A percentile compares a stretch with the other conserved stretches of the same genome.
These are phyloP conservation scores for Drosophila equinoxialis DNA, from an alignment of 1,140 invertebrate species.

Conservation along the genomic window DNA sequence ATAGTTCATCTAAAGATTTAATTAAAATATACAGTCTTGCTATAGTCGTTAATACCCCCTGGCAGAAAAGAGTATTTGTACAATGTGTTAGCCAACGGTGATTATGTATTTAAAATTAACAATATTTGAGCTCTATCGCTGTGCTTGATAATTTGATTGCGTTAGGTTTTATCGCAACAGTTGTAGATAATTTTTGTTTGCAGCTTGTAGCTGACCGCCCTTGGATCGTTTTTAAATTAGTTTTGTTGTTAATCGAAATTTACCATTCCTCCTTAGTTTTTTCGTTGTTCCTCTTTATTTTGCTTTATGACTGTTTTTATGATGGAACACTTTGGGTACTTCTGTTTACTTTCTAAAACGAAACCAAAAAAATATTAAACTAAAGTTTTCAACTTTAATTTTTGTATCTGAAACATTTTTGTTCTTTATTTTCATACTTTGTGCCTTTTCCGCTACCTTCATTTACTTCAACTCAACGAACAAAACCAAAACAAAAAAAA, in stretches of 20 bases:
- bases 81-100: neutral
- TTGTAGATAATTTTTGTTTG: slow-evolving; percentile 5
- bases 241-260: neutral
- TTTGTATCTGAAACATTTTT: slow-evolving; percentile 64
- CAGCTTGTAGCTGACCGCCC: neutral
- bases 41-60: neutral
- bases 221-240: neutral
- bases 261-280: neutral
- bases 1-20: no score
- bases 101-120: slow-evolving; percentile 3
- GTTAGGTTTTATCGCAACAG: slow-evolving; percentile 3
- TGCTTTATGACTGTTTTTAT: neutral
- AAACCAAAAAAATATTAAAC: neutral
- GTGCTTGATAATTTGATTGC: neutral
- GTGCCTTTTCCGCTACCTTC: slow-evolving; percentile 47
- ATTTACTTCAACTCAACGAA: slow-evolving; percentile 48
- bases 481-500: slow-evolving; percentile 22
- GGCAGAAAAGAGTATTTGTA: neutral
- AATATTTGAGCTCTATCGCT: slow-evolving; percentile 2
- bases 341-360: slow-evolving; percentile 3
- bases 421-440: slow-evolving; percentile 78
- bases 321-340: neutral
- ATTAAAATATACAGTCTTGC: no score
- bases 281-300: neutral
- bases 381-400: slow-evolving; percentile 54